Evolutionary conservation across 2,888 invertebrate genomes (phyloP).

Genomic region (Cordilura impudica): DNA sequence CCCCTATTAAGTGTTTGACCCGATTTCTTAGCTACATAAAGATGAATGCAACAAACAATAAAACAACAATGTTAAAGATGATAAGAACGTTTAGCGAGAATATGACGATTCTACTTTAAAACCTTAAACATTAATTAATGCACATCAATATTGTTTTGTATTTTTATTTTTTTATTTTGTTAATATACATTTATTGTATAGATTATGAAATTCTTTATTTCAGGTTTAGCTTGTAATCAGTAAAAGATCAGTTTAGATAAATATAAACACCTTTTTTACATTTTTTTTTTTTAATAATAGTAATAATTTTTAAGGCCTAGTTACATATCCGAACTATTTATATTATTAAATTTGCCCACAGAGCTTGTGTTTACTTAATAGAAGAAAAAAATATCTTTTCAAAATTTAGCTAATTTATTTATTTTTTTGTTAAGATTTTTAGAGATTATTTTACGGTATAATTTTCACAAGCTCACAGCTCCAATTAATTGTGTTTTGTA

Average conservation of each 20-base stretch:
- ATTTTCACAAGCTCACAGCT: slow-evolving; percentile 2
- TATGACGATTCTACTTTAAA: slow-evolving; percentile 40
- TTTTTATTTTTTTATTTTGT: slow-evolving; percentile 34
- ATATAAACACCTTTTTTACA: background rate
- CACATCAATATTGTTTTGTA: slow-evolving; percentile 19
- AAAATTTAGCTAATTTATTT: slow-evolving; percentile 37
- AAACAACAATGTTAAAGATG: background rate
- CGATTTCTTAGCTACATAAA: background rate
- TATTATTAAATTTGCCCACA: slow-evolving; percentile 8
- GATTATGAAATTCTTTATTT: slow-evolving; percentile 30
- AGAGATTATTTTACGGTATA: background rate
- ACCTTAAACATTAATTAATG: slow-evolving; percentile 45
- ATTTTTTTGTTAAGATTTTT: background rate
- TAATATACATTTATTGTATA: slow-evolving; percentile 46
- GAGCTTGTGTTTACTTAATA: slow-evolving; percentile 25
- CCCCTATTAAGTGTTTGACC: slow-evolving; percentile 44
- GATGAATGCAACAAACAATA: background rate
- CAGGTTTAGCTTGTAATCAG: slow-evolving; percentile 36
- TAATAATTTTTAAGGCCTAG: slow-evolving; percentile 40
- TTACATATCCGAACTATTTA: slow-evolving; percentile 63
- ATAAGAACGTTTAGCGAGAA: background rate
- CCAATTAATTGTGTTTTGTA: slow-evolving; percentile 1
- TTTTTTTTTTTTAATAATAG: slow-evolving; percentile 20
- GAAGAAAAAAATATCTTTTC: slow-evolving; percentile 1
- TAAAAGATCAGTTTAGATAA: background rate